Conservation (phyloP, 2,888 invertebrate species). For the Pycnomerus fuliginosus region DNA sequence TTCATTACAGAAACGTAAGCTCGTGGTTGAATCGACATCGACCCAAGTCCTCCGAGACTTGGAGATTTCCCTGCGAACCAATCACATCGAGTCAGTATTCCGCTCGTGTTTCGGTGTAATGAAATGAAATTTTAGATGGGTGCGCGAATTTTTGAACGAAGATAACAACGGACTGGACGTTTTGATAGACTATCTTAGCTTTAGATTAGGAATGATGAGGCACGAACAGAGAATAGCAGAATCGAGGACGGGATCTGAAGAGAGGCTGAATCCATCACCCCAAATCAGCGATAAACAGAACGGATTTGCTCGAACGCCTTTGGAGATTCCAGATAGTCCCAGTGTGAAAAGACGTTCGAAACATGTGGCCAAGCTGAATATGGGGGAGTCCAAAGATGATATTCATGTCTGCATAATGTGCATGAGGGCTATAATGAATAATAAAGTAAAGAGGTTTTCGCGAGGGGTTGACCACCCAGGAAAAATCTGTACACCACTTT, state of each 20-base stretch:
- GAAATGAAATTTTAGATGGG: slow-evolving; percentile 74
- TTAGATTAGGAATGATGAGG: slow-evolving; percentile 91
- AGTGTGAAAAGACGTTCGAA: slow-evolving; percentile 72
- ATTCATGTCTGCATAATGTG: slow-evolving; percentile 99
- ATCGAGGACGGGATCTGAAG: slow-evolving; percentile 73
- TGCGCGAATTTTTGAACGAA: slow-evolving; percentile 95
- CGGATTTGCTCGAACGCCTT: slow-evolving; percentile 54
- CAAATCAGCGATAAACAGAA: slow-evolving; percentile 40
- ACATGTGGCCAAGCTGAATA: slow-evolving; percentile 85
- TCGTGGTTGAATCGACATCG: slow-evolving; percentile 95
- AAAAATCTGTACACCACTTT: too few species aligned
- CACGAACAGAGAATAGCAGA: slow-evolving; percentile 83
- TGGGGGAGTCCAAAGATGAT: slow-evolving; percentile 96
- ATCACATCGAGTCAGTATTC: slow-evolving; percentile 92
- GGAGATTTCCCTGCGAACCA: slow-evolving; percentile 97
- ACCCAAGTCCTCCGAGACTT: slow-evolving; percentile 97
- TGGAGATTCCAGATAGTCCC: slow-evolving; percentile 66
- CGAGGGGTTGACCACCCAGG: too few species aligned
- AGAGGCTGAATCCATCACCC: slow-evolving; percentile 61
- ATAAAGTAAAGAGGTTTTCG: slow-evolving; percentile 68
- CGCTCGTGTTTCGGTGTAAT: background rate
- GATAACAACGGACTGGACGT: slow-evolving; percentile 96
- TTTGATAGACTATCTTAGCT: slow-evolving; percentile 95
- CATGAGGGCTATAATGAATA: slow-evolving; percentile 99
- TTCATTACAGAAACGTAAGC: slow-evolving; percentile 87